Evolutionary conservation across 2,797 vertebrate species (phyloP), one percentile per base, ranked within the genome.

Genomic region (Hydrocynus forskahlii): DNA sequence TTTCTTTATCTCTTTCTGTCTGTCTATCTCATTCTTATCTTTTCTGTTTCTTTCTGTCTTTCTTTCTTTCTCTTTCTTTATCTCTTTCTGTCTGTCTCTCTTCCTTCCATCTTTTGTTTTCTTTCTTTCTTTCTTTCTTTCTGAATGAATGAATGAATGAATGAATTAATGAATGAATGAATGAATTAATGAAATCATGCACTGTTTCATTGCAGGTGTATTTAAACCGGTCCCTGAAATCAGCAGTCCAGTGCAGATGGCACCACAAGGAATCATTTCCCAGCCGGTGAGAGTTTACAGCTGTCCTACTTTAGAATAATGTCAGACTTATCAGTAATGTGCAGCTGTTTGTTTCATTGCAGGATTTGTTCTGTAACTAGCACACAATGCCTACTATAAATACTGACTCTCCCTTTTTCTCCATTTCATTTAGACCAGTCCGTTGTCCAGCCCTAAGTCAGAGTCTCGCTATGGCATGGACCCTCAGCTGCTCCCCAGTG

Each of bases 391-490:
- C 19, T 62, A 10, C 9, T 50, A 35, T 6, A 40, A 16, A 23
- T 40, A 57, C 4, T 52, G 12, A 38, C 19, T 54, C 43, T 50
- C 9, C 10, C 48, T 59, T 38, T 70, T 23, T 73, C 8, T 74
- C 62, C 78, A 1, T 2, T 38, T n/a, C n/a, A 21, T 54, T 70
- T 76, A 89, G 89, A 79, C 68, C 19, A 82, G 70, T 79, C 74
- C 69, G 3, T 23, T 78, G 17, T 70, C 79, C 25, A 85, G 84
- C 72, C 89, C 78, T 2, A 92, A 57, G 84, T 87, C 88, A 1
- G 92, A 93, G 81, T 95, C 93, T 0, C 94, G 93, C 52, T 95
- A 95, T 6, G 95, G 94, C 10, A 85, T 95, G 84, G 92, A 95
- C 84, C 93, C 93, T 1, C 92, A 93, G 73, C 88, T 92, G 1